phyloP scores from a whole-genome alignment of 2,888 invertebrate genomes.

The Acleris emargana region DNA sequence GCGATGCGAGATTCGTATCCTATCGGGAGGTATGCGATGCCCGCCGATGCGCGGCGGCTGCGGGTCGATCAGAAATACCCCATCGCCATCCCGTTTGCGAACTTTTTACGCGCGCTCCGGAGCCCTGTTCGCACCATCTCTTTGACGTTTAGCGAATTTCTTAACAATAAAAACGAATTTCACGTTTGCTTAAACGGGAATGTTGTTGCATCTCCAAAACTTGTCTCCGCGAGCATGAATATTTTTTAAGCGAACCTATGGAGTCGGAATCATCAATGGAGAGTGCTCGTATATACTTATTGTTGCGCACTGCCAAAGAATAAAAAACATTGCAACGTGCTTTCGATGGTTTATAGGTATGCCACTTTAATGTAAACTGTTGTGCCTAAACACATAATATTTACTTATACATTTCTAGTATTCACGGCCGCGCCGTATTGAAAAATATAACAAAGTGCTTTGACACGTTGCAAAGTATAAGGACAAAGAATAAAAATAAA shows the following conservation, averaged over 20 bases:
- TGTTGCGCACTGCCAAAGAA: no score
- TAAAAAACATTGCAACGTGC: no score
- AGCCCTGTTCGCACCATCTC: slow-evolving; percentile 70
- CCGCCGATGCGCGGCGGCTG: slow-evolving; percentile 38
- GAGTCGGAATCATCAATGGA: slow-evolving; percentile 7
- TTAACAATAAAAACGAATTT: slow-evolving; percentile 62
- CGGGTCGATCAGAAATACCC: slow-evolving; percentile 25
- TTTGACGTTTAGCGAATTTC: slow-evolving; percentile 71
- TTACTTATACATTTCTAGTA: background rate
- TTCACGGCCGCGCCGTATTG: background rate
- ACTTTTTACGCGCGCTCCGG: slow-evolving; percentile 73
- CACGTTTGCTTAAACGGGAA: slow-evolving; percentile 56
- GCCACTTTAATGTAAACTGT: background rate
- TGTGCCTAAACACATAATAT: background rate
- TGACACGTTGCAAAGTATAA: slow-evolving; percentile 38
- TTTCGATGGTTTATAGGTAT: no score
- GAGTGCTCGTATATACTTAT: background rate
- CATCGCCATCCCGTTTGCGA: slow-evolving; percentile 41
- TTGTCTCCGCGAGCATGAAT: slow-evolving; percentile 52
- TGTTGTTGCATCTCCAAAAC: slow-evolving; percentile 51
- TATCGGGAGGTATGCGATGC: slow-evolving; percentile 52
- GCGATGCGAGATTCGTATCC: slow-evolving; percentile 56
- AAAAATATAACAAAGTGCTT: slow-evolving; percentile 2
- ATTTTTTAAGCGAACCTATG: slow-evolving; percentile 43
- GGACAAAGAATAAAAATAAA: slow-evolving; percentile 77